Percentiles rank a stretch among this genome's conserved stretches.
These are phyloP conservation scores for Toxostoma redivivum DNA, from an alignment of 2,113 vertebrate species.

Conservation along the genomic window DNA sequence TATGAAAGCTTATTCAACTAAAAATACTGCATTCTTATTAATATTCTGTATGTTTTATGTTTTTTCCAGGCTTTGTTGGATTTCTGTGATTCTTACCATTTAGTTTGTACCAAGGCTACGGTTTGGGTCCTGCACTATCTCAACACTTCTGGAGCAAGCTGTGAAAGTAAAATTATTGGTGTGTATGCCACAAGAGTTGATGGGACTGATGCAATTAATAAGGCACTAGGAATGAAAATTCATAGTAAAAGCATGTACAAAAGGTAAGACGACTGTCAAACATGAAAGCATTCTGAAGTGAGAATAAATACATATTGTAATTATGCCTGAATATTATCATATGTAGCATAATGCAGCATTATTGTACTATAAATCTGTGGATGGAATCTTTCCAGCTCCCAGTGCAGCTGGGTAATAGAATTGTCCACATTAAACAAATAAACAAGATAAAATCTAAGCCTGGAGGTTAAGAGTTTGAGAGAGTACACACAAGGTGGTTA, in stretches of 20 bases:
- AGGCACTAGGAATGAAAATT: slow-evolving; percentile 69
- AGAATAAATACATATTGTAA: not conserved
- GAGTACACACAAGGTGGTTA: not conserved
- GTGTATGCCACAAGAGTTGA: slow-evolving; percentile 73
- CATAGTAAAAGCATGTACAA: slow-evolving; percentile 72
- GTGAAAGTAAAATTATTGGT: slow-evolving; percentile 74
- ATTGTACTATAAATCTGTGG: not conserved
- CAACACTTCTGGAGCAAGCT: slow-evolving; percentile 72
- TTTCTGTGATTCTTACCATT: slow-evolving; percentile 72
- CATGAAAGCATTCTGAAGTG: not conserved
- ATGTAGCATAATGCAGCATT: not conserved
- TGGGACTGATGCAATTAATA: slow-evolving; percentile 67
- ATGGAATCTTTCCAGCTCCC: not conserved
- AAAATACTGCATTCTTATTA: not conserved
- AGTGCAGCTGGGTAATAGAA: not conserved
- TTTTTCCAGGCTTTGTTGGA: slow-evolving; percentile 69
- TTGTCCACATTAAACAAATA: not conserved
- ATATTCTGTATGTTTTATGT: not conserved
- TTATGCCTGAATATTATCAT: not conserved
- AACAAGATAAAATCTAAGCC: not conserved
- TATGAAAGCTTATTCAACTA: not conserved
- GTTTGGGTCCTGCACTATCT: slow-evolving; percentile 79
- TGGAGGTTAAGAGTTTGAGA: not conserved
- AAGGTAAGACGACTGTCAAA: slow-evolving; percentile 57
- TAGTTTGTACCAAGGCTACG: slow-evolving; percentile 72